A percentile compares a stretch with the other conserved stretches of the same genome.
Evolutionary conservation across 2,888 invertebrate species (phyloP).

Genomic region (Polietes domitor): DNA sequence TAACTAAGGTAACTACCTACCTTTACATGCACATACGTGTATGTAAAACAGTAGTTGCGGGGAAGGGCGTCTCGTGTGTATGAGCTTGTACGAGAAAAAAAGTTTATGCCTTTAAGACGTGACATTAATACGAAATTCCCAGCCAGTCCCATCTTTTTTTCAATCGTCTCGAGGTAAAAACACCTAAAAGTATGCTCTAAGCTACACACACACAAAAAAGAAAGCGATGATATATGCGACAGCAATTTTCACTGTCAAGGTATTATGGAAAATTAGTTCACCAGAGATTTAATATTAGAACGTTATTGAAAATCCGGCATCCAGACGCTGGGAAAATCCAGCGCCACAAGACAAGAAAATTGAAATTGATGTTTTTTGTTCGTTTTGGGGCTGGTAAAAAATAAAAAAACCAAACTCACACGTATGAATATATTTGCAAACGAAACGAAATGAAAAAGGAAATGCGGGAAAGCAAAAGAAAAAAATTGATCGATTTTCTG

Average conservation of each 20-base stretch:
- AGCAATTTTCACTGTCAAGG: conserved; percentile 79
- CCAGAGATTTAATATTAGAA: conserved; percentile 72
- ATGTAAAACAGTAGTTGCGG: too few species aligned
- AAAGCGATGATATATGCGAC: conserved; percentile 60
- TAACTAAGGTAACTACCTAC: too few species aligned
- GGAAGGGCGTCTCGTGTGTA: too few species aligned
- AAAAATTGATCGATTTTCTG: conserved; percentile 52
- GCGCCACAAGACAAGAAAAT: conserved; percentile 73
- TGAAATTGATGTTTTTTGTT: conserved; percentile 76
- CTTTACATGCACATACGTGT: too few species aligned
- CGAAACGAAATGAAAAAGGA: neutral
- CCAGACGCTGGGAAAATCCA: neutral
- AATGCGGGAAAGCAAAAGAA: conserved; percentile 10
- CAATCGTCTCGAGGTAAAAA: conserved; percentile 22
- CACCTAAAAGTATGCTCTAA: conserved; percentile 67
- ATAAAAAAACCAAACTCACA: conserved; percentile 56
- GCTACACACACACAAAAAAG: conserved; percentile 41
- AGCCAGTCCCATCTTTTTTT: conserved; percentile 10
- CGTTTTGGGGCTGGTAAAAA: neutral
- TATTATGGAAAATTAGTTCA: conserved; percentile 79
- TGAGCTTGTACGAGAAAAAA: too few species aligned
- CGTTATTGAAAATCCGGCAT: conserved; percentile 67
- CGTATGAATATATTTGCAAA: conserved; percentile 32
- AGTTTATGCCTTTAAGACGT: conserved; percentile 57
- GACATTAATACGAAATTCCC: conserved; percentile 54